These are phyloP conservation scores for Alviniconcha strummeri DNA, from an alignment of 2,888 invertebrate genomes.

Conservation along the genomic window DNA sequence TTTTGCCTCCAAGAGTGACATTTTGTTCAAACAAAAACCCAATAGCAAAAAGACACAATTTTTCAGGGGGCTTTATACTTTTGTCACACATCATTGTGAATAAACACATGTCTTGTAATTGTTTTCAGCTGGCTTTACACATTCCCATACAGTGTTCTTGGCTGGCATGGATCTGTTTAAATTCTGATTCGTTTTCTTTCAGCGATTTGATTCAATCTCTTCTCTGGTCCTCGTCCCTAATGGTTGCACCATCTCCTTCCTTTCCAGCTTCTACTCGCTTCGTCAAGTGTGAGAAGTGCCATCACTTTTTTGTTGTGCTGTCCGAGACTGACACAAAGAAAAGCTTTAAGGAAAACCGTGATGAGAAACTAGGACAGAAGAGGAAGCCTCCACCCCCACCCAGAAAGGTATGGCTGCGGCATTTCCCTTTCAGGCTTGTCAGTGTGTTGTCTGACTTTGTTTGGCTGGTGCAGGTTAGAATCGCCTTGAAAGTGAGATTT, in stretches of 20 bases:
- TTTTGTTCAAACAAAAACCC: too few relatives aligned
- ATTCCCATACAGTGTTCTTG: too few relatives aligned
- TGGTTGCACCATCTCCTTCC: background rate
- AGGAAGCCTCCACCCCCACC: slow-evolving; percentile 90
- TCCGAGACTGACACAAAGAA: slow-evolving; percentile 94
- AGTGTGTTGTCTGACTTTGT: background rate
- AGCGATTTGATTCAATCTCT: background rate
- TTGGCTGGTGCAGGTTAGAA: too few relatives aligned
- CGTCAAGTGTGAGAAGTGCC: slow-evolving; percentile 98
- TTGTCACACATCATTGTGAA: too few relatives aligned
- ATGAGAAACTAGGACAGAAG: slow-evolving; percentile 53
- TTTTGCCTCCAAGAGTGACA: too few relatives aligned
- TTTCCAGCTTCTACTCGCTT: slow-evolving; percentile 87
- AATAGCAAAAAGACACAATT: too few relatives aligned
- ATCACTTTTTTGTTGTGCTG: slow-evolving; percentile 96
- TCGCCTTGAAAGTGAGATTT: too few relatives aligned
- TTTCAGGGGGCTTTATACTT: too few relatives aligned
- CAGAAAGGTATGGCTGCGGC: slow-evolving; percentile 80
- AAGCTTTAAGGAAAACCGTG: slow-evolving; percentile 80
- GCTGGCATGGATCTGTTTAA: too few relatives aligned
- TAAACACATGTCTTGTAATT: too few relatives aligned
- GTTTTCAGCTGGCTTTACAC: too few relatives aligned
- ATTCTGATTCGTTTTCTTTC: background rate
- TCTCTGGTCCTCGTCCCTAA: background rate
- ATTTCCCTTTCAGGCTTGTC: background rate